Base-by-base conservation (phyloP, 2,797 vertebrate species). In the Hephaestus fuliginosus region DNA sequence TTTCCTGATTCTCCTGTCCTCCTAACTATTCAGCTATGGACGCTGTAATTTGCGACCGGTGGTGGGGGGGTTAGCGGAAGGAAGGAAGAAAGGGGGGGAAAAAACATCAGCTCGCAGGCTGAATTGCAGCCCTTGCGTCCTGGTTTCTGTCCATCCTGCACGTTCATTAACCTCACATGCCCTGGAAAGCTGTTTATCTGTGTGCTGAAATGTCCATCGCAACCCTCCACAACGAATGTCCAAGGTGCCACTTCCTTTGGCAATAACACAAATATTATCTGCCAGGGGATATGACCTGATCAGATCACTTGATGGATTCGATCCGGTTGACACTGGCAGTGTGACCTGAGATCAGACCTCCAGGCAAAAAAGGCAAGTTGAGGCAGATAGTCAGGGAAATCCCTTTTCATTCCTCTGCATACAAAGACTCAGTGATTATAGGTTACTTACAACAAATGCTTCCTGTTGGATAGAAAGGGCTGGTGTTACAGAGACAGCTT, bases 71-170 rank as follows among this genome's bases (percentile, higher is more conserved):
- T 78, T 55, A 87, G 69, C 12, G 65, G 85, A 70, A 87, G 74
- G 90, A 93, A 95, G 93, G 91, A 94, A 94, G 91, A 91, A 88
- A 87, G 89, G 74, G 87, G 92, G 93, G 93, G n/a, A n/a, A n/a
- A n/a, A 94, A 93, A 93, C 83, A 69, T 80, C 86, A 78, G 72
- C 75, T 39, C 69, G 81, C 74, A 61, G 83, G 86, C 72, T 78
- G 77, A 87, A 86, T 80, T 79, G 85, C 89, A 85, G 77, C 83
- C 84, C 75, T 75, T 36, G 72, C 70, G 18, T 86, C 88, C 91
- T 89, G 90, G 61, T 90, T 90, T 95, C 82, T 94, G 92, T 94
- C 88, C 92, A 80, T 81, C 84, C 78, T 78, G 86, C 85, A 84
- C 81, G 80, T 91, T 90, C 88, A 89, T 92, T 89, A 93, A 93